Conservation (phyloP, 2,797 vertebrate species). For the Emys orbicularis region DNA sequence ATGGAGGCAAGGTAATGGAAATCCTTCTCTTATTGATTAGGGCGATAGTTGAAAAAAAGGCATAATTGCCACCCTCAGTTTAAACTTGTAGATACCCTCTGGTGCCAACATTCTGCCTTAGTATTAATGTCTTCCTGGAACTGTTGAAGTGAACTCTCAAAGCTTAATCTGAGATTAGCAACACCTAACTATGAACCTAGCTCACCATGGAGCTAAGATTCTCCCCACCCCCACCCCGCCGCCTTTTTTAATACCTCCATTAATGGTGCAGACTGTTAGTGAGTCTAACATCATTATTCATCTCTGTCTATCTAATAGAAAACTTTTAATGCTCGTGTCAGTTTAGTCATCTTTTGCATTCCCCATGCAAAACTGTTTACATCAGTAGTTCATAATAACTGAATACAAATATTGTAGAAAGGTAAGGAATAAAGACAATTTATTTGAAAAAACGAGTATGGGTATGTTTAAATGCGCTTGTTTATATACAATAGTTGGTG, state of each 20-base stretch:
- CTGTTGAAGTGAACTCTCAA: slow-evolving; percentile 32
- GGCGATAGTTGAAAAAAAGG: slow-evolving; percentile 54
- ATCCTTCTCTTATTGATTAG: slow-evolving; percentile 70
- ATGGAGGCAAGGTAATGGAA: slow-evolving; percentile 64
- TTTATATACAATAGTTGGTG: accelerated
- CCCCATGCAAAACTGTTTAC: not conserved
- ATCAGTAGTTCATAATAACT: not conserved
- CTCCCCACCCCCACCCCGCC: too few relatives aligned
- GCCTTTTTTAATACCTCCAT: not conserved
- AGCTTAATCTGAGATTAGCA: slow-evolving; percentile 35
- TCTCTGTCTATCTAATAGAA: not conserved
- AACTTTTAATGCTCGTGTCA: not conserved
- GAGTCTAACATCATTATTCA: not conserved
- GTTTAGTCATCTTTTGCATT: not conserved
- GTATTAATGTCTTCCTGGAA: slow-evolving; percentile 65
- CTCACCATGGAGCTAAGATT: not conserved
- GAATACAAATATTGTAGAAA: not conserved
- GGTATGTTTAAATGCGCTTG: not conserved
- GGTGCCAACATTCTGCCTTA: slow-evolving; percentile 59
- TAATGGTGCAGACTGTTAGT: not conserved
- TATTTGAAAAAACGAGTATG: not conserved
- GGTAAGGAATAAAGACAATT: not conserved
- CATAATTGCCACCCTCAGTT: slow-evolving; percentile 72
- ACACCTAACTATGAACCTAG: not conserved
- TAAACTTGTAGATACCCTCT: slow-evolving; percentile 59